Percentiles rank a stretch among this genome's conserved stretches.
Conservation (phyloP, 1,140 invertebrate genomes). For the Littorina saxatilis region DNA sequence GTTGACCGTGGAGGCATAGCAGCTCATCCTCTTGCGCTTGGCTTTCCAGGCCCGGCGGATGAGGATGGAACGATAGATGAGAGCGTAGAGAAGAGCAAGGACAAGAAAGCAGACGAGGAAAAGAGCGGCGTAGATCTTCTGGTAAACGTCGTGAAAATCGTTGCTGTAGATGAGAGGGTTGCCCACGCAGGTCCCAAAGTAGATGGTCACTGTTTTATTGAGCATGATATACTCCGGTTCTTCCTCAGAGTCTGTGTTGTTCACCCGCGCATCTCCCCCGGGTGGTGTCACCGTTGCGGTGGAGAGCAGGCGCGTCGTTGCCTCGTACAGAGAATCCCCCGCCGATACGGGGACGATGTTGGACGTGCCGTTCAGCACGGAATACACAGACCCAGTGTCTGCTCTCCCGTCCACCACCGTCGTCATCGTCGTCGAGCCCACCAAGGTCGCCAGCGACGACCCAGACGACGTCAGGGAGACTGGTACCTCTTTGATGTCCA, state of each 20-base stretch:
- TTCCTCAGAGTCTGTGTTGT: background rate
- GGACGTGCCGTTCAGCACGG: background rate
- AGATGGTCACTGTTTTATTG: background rate
- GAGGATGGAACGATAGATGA: constrained; percentile 67
- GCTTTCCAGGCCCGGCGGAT: constrained; percentile 57
- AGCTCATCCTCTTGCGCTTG: constrained; percentile 55
- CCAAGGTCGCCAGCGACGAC: background rate
- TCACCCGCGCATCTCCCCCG: background rate
- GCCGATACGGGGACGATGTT: background rate
- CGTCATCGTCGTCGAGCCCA: background rate
- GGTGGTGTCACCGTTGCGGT: background rate
- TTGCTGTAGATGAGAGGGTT: constrained; percentile 48
- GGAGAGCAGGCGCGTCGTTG: background rate
- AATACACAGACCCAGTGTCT: background rate
- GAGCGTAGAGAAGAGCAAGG: constrained; percentile 64
- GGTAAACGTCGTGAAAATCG: constrained; percentile 52
- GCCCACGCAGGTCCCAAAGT: constrained; percentile 40
- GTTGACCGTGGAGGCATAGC: constrained; percentile 40
- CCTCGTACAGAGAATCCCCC: background rate
- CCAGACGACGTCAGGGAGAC: background rate
- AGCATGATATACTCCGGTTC: background rate
- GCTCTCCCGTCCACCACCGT: background rate
- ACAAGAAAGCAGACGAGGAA: constrained; percentile 63
- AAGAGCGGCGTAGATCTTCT: constrained; percentile 62
- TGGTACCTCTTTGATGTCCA: background rate